Evolutionary conservation across 2,888 invertebrate genomes (phyloP).

Genomic region (Melanchra persicariae): DNA sequence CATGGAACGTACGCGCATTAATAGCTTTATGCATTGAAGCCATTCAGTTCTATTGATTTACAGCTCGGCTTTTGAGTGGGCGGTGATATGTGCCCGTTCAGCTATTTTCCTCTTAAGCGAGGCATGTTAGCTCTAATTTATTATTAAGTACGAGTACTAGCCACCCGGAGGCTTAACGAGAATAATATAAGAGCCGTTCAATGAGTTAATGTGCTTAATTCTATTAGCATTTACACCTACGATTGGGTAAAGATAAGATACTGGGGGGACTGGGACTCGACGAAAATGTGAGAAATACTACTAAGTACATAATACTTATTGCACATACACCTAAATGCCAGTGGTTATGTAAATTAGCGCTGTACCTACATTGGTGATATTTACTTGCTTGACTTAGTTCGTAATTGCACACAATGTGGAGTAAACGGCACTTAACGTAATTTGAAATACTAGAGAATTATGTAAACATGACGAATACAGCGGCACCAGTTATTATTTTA

Average conservation of each 20-base stretch:
- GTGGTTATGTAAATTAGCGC: slow-evolving; percentile 26
- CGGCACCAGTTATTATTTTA: slow-evolving; percentile 49
- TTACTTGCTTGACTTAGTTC: slow-evolving; percentile 40
- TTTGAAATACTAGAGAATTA: slow-evolving; percentile 51
- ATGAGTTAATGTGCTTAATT: slow-evolving; percentile 43
- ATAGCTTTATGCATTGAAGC: slow-evolving; percentile 79
- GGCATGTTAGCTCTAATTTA: slow-evolving; percentile 72
- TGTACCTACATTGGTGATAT: slow-evolving; percentile 8
- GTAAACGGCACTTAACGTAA: slow-evolving; percentile 42
- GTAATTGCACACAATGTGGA: slow-evolving; percentile 37
- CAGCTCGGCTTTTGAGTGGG: slow-evolving; percentile 77
- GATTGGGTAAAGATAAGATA: slow-evolving; percentile 23
- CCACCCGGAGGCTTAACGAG: slow-evolving; percentile 36
- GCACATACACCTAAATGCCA: slow-evolving; percentile 30
- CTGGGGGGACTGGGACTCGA: no score
- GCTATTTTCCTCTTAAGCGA: slow-evolving; percentile 72
- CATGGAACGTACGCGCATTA: slow-evolving; percentile 65
- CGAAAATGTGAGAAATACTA: slow-evolving; percentile 1
- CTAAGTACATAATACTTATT: slow-evolving; percentile 9
- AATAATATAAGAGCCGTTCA: slow-evolving; percentile 25
- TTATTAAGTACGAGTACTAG: slow-evolving; percentile 69
- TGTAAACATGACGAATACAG: slow-evolving; percentile 30
- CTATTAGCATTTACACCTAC: slow-evolving; percentile 43
- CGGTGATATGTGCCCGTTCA: slow-evolving; percentile 76
- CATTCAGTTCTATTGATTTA: slow-evolving; percentile 84